These are phyloP conservation scores for Nymphalis urticae DNA, from an alignment of 2,888 invertebrate species.

Conservation along the genomic window DNA sequence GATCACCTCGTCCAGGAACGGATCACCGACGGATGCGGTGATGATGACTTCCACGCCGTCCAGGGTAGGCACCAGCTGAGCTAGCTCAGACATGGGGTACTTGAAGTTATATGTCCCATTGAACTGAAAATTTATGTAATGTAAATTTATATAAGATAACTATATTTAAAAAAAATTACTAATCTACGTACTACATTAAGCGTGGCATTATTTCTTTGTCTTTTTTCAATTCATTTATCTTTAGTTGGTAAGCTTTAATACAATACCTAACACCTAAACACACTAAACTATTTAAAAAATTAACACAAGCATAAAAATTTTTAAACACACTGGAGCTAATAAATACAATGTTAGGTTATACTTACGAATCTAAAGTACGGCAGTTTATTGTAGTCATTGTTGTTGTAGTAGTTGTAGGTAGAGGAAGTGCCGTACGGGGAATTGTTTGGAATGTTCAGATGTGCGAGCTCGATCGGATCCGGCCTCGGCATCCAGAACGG, in stretches of 20 bases:
- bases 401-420: conserved; percentile 59
- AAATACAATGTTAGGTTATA: conserved; percentile 41
- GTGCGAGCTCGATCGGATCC: conserved; percentile 74
- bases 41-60: conserved; percentile 91
- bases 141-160: neutral
- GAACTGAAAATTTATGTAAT: conserved; percentile 82
- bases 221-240: no score
- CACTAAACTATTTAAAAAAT: no score
- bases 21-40: conserved; percentile 93
- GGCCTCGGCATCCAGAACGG: conserved; percentile 90
- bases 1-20: conserved; percentile 90
- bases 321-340: no score
- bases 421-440: conserved; percentile 55
- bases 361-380: conserved; percentile 88
- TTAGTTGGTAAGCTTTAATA: no score
- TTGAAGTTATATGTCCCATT: conserved; percentile 93
- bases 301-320: no score
- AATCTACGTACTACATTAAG: no score
- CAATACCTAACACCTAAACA: no score
- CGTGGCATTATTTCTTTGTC: no score
- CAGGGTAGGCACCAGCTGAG: conserved; percentile 83
- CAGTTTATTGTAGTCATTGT: conserved; percentile 76
- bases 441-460: conserved; percentile 54
- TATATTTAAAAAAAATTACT: no score
- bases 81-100: conserved; percentile 91